Evolutionary conservation across 2,888 invertebrate species (phyloP), one percentile per base, ranked within the genome.

Genomic region (Ochlodes sylvanus): DNA sequence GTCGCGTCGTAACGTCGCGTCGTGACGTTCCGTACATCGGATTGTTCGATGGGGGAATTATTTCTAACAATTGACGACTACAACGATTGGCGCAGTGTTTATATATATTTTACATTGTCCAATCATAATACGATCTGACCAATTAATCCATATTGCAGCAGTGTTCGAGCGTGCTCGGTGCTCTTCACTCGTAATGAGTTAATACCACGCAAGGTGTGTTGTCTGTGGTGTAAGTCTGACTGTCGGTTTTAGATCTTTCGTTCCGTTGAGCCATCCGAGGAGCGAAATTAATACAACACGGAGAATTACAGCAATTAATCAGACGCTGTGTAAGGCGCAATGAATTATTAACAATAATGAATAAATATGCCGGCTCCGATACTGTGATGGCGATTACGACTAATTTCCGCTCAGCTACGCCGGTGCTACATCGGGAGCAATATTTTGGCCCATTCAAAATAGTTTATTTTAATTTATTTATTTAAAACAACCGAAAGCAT

Each of bases 291-390:
- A 62, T 68, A 68, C 42, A 62, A 56, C 44, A 55, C 12, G 4
- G 17, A 21, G 52, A 41, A 54, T 60, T 54, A 60, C 52, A 32
- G 27, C 44, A 54, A 67, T 67, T 67, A 67, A 66, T 66, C 66
- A 67, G 60, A 34, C 41, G 42, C 19, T 5, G 42, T 44, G 44
- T 38, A 44, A 54, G 55, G 52, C 58, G 57, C 32, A 65, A 47
- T 67, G 70, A 69, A 63, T 69, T 56, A 69, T 69, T 65, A 65
- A 64, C 65, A 57, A 70, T 74, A 75, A 77, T 76, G 73, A 77
- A 77, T 77, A 76, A 77, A 75, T 73, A 60, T 66, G 44, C 54
- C 58, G 72, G 74, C 71, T 77, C 76, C 75, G 77, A 76, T 78
- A 74, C 72, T 65, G 73, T 71, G 70, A 70, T 63, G 72, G 70